A percentile compares a stretch with the other conserved stretches of the same genome.
phyloP scores from a whole-genome alignment of 1,140 invertebrate species.

The Ephestia elutella region DNA sequence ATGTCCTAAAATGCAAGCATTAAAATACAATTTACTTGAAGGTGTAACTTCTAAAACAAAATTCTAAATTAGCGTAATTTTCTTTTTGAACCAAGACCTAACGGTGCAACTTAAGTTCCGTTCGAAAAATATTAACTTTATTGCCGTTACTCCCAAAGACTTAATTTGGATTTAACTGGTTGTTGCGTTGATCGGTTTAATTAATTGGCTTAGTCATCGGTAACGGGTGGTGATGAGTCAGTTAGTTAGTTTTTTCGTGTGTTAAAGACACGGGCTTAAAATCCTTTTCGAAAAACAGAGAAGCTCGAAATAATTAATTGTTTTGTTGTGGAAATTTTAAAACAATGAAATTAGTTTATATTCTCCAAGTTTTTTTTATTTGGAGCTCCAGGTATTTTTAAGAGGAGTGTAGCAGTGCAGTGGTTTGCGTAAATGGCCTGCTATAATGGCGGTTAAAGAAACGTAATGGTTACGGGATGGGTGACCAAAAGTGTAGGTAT shows the following conservation, averaged over 20 bases:
- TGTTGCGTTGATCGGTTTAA: conserved; percentile 48
- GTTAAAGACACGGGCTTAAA: too few species aligned
- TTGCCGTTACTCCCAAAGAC: not conserved
- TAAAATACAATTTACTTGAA: not conserved
- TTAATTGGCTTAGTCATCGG: conserved; percentile 59
- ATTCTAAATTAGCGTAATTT: conserved; percentile 52
- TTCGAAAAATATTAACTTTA: not conserved
- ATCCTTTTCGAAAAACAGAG: too few species aligned
- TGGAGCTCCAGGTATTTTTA: too few species aligned
- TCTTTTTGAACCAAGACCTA: conserved; percentile 35
- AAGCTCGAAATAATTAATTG: too few species aligned
- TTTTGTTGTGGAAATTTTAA: too few species aligned
- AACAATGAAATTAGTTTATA: too few species aligned
- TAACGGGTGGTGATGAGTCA: conserved; percentile 57
- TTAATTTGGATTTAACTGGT: conserved; percentile 11
- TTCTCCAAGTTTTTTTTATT: too few species aligned
- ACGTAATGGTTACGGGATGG: too few species aligned
- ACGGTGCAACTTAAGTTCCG: conserved; percentile 30
- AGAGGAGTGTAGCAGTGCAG: too few species aligned
- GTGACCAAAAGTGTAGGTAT: too few species aligned
- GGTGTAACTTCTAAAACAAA: conserved; percentile 40
- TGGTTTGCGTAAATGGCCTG: too few species aligned
- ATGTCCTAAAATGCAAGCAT: not conserved
- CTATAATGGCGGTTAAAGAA: too few species aligned
- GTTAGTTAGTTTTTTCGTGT: conserved; percentile 7